These are phyloP conservation scores for Conomelus anceps DNA, from an alignment of 2,888 invertebrate genomes.

Conservation along the genomic window DNA sequence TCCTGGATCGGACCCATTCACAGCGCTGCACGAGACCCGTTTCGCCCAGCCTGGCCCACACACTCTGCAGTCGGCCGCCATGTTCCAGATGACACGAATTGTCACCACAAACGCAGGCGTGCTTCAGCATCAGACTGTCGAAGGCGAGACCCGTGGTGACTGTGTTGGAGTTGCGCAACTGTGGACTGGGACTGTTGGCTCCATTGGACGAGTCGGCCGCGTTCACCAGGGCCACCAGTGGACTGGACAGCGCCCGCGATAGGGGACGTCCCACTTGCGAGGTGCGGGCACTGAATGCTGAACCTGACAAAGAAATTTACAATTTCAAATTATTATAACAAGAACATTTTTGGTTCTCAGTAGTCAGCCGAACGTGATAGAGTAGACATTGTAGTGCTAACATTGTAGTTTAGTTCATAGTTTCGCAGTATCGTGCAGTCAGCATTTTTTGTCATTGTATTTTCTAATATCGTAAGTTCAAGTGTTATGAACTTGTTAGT, in stretches of 20 bases:
- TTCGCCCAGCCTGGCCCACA: conserved; percentile 92
- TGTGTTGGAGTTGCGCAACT: conserved; percentile 41
- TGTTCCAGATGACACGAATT: conserved; percentile 95
- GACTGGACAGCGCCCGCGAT: conserved; percentile 78
- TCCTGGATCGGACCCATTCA: conserved; percentile 79
- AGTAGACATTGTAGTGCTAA: no score
- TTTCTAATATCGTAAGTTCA: no score
- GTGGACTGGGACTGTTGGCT: conserved; percentile 37
- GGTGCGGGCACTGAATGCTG: conserved; percentile 40
- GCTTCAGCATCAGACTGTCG: conserved; percentile 94
- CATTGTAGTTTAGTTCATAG: no score
- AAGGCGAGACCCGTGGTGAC: conserved; percentile 78
- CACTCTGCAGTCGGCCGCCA: conserved; percentile 90
- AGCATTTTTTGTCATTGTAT: no score
- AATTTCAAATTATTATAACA: no score
- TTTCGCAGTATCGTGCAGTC: no score
- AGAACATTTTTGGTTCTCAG: no score
- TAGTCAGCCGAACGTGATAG: no score
- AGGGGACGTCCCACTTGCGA: conserved; percentile 54
- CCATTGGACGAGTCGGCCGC: conserved; percentile 13
- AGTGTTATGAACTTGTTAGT: no score
- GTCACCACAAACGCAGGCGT: conserved; percentile 93
- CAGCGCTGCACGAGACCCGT: conserved; percentile 84
- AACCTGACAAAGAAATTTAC: conserved; percentile 27
- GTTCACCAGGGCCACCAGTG: conserved; percentile 63